Conservation (phyloP, 2,797 vertebrate genomes). For the Balearica regulorum region DNA sequence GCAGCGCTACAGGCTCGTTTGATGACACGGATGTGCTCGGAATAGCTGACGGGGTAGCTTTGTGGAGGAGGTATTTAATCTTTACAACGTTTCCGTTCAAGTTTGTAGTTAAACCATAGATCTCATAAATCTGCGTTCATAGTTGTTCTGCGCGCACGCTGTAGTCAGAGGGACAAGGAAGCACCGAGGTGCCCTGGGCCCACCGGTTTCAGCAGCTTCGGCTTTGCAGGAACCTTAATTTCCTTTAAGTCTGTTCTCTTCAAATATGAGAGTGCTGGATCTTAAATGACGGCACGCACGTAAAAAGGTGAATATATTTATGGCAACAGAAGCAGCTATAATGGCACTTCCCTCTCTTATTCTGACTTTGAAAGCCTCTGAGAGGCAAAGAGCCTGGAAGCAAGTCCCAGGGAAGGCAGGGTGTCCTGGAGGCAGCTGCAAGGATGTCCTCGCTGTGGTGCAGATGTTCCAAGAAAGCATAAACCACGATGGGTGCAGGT, state of each 20-base stretch:
- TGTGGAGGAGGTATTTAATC: background rate
- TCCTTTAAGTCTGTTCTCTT: background rate
- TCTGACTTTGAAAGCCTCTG: background rate
- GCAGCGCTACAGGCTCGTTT: background rate
- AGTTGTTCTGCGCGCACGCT: background rate
- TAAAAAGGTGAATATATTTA: background rate
- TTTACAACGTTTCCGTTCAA: background rate
- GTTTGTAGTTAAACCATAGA: background rate
- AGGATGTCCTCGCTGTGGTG: background rate
- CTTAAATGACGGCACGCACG: accelerated
- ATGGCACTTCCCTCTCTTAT: background rate
- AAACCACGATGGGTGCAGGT: accelerated
- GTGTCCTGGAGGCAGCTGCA: too few species aligned
- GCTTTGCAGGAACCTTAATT: background rate
- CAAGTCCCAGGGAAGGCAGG: too few species aligned
- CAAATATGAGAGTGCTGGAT: background rate
- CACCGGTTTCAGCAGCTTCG: background rate
- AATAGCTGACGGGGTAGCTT: background rate
- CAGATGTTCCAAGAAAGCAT: accelerated
- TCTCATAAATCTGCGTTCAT: background rate
- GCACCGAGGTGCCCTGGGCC: background rate
- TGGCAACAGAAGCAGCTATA: accelerated
- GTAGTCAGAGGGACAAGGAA: background rate
- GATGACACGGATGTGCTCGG: background rate
- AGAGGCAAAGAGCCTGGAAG: background rate